A percentile compares a stretch with the other conserved stretches of the same genome.
Evolutionary conservation across 2,113 vertebrate genomes (phyloP).

Genomic region (Cyphomyrus plagiostoma): DNA sequence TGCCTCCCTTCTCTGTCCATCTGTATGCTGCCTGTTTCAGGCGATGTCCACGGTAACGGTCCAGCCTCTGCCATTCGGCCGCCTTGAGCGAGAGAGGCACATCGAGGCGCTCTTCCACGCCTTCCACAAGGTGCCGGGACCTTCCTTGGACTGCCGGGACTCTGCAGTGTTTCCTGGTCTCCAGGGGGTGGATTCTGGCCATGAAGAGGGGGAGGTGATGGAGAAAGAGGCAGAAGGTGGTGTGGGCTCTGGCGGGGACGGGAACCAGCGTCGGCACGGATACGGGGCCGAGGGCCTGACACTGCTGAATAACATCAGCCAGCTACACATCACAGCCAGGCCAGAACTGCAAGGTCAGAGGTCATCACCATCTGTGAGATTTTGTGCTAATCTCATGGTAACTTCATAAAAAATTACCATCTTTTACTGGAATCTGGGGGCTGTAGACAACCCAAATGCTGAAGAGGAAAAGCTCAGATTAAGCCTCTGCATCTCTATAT

Average conservation of each 20-base stretch:
- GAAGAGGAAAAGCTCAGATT: not conserved
- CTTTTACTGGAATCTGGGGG: not conserved
- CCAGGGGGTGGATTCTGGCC: not conserved
- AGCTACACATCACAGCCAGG: constrained; percentile 58
- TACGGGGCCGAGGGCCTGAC: constrained; percentile 35
- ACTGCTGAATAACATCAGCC: constrained; percentile 48
- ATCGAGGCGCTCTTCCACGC: constrained; percentile 55
- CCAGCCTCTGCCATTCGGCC: constrained; percentile 59
- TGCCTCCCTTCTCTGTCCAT: not conserved
- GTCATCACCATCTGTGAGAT: not conserved
- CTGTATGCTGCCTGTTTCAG: constrained; percentile 18
- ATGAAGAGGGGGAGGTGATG: not conserved
- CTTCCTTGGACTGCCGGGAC: constrained; percentile 30
- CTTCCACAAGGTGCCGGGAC: constrained; percentile 37
- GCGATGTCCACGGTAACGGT: constrained; percentile 55
- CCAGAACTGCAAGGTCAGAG: constrained; percentile 56
- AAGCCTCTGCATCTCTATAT: not conserved
- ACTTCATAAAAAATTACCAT: not conserved
- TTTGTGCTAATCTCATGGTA: not conserved
- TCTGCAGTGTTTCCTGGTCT: constrained; percentile 19
- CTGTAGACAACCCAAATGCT: not conserved
- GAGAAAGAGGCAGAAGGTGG: constrained; percentile 11
- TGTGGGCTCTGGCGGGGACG: not conserved
- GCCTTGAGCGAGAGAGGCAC: constrained; percentile 64
- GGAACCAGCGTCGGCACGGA: not conserved